Percentiles rank a stretch among this genome's conserved stretches.
These are phyloP conservation scores for Poeciliopsis occidentalis DNA, from an alignment of 2,113 vertebrate species.

Conservation along the genomic window DNA sequence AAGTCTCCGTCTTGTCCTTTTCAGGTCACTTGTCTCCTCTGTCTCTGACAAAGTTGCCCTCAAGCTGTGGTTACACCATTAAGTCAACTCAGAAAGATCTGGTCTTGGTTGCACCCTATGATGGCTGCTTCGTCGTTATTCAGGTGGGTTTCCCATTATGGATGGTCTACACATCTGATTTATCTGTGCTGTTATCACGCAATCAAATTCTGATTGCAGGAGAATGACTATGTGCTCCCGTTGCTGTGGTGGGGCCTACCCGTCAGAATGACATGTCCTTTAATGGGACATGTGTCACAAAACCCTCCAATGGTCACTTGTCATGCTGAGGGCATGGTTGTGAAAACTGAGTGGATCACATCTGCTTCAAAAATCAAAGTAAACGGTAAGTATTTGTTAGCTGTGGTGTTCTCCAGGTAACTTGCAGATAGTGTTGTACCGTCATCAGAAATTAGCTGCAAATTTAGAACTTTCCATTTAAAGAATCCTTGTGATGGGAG, in stretches of 20 bases:
- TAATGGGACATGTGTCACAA: constrained; percentile 9
- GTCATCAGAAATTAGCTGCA: neutral
- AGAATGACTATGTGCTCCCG: constrained; percentile 65
- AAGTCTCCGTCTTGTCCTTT: neutral
- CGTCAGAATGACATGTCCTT: constrained; percentile 74
- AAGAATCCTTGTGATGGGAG: too few relatives aligned
- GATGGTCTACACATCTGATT: neutral
- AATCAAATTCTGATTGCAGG: constrained; percentile 41
- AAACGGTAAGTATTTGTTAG: constrained; percentile 61
- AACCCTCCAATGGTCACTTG: constrained; percentile 70
- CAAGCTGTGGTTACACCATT: constrained; percentile 73
- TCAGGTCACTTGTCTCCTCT: constrained; percentile 56
- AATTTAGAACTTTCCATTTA: neutral
- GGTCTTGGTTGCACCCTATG: constrained; percentile 69
- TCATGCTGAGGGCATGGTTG: constrained; percentile 70
- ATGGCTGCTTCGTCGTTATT: constrained; percentile 72
- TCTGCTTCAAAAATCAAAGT: constrained; percentile 54
- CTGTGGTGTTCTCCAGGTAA: neutral
- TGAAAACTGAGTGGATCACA: constrained; percentile 48
- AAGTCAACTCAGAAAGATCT: constrained; percentile 47
- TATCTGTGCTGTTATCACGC: accelerated
- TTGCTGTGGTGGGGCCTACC: constrained; percentile 68
- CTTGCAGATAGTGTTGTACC: neutral
- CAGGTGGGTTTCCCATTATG: constrained; percentile 55
- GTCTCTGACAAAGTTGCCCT: constrained; percentile 69